These are phyloP conservation scores for Tetheella fluctuosa DNA, from an alignment of 2,888 invertebrate species.

Conservation along the genomic window DNA sequence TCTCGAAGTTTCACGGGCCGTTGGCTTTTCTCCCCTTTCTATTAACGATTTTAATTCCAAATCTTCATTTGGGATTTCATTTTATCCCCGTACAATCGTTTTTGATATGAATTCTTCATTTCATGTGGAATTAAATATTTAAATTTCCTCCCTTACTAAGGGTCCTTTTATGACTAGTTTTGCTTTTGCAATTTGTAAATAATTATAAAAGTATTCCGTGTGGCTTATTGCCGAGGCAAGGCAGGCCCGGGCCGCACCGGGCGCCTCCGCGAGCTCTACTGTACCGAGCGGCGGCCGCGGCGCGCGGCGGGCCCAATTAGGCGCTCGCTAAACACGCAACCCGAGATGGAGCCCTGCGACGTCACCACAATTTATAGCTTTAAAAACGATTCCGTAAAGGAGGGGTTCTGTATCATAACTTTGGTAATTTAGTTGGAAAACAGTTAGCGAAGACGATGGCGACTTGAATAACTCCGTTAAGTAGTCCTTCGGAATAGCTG, in stretches of 20 bases:
- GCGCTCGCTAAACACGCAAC: conserved; percentile 19
- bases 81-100: conserved; percentile 5
- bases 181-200: conserved; percentile 2
- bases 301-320: conserved; percentile 38
- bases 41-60: conserved; percentile 9
- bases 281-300: conserved; percentile 5
- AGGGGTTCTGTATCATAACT: conserved; percentile 10
- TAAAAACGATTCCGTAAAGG: conserved; percentile 10
- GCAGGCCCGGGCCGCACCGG: conserved; percentile 16
- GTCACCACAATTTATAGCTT: conserved; percentile 13
- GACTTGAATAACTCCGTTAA: background rate
- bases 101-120: conserved; percentile 1
- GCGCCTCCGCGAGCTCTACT: conserved; percentile 9
- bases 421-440: conserved; percentile 8
- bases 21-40: conserved; percentile 18
- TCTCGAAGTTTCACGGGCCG: conserved; percentile 21
- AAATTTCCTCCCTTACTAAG: background rate
- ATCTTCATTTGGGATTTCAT: conserved; percentile 12
- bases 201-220: background rate
- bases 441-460: background rate
- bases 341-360: conserved; percentile 13
- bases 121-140: too few species aligned
- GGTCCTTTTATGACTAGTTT: background rate
- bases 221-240: background rate
- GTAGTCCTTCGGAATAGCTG: conserved; percentile 3